A percentile compares a stretch with the other conserved stretches of the same genome.
phyloP scores from a whole-genome alignment of 2,113 vertebrate species.

The Pandion haliaetus region DNA sequence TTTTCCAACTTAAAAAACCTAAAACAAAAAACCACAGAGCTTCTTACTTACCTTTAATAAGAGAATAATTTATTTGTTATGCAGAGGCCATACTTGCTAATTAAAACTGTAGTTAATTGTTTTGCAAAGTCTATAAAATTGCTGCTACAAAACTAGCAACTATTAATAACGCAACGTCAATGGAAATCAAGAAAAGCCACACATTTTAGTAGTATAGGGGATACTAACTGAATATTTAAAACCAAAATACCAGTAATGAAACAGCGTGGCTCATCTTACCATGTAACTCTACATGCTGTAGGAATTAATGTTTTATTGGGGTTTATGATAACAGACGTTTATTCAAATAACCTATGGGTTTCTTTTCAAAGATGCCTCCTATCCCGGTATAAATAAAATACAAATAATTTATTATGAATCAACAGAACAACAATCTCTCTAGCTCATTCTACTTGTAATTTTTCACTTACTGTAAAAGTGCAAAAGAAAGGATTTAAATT shows the following conservation, averaged over 20 bases:
- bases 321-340: background rate
- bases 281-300: background rate
- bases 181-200: background rate
- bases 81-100: background rate
- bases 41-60: background rate
- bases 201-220: background rate
- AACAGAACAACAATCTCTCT: constrained; percentile 37
- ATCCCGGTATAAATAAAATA: constrained; percentile 42
- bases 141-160: background rate
- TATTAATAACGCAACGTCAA: background rate
- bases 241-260: background rate
- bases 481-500: constrained; percentile 71
- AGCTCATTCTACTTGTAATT: constrained; percentile 65
- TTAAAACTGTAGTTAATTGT: constrained; percentile 34
- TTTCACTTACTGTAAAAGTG: constrained; percentile 69
- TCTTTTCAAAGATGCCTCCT: constrained; percentile 25
- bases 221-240: background rate
- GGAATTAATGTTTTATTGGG: constrained; percentile 44
- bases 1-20: background rate
- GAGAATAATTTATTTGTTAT: background rate
- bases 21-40: background rate
- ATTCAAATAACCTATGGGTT: constrained; percentile 44
- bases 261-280: background rate
- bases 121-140: constrained; percentile 15
- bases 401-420: constrained; percentile 65